Percentiles rank a stretch among this genome's conserved stretches.
Conservation (phyloP, 2,113 vertebrate species). For the Engystomops pustulosus region DNA sequence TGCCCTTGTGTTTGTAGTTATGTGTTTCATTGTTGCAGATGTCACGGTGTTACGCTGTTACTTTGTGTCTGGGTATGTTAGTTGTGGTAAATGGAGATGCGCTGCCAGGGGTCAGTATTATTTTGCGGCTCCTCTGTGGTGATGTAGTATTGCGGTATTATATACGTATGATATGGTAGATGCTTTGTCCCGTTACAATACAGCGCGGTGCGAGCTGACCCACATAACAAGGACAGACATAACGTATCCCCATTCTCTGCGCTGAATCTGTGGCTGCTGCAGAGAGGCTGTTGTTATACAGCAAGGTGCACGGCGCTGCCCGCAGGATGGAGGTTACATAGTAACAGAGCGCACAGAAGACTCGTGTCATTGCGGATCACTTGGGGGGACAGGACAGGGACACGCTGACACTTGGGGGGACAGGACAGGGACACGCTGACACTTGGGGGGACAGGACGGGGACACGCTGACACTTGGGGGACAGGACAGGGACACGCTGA, state of each 20-base stretch:
- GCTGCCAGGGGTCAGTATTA: not conserved
- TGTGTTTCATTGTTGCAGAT: not conserved
- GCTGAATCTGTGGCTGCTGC: conserved; percentile 64
- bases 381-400: too few relatives aligned
- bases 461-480: too few relatives aligned
- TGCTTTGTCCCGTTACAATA: not conserved
- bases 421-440: too few relatives aligned
- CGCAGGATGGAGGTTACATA: conserved; percentile 80
- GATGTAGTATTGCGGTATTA: not conserved
- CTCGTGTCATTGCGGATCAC: too few relatives aligned
- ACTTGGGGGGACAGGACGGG: too few relatives aligned
- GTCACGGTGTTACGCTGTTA: not conserved
- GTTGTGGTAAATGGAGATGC: not conserved
- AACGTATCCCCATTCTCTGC: not conserved
- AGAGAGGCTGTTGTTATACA: conserved; percentile 75
- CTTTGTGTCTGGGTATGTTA: not conserved
- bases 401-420: too few relatives aligned
- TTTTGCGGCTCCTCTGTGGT: not conserved
- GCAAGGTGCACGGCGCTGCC: conserved; percentile 78
- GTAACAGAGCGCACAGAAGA: conserved; percentile 79
- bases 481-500: too few relatives aligned
- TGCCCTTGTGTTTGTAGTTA: not conserved
- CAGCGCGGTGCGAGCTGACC: not conserved
- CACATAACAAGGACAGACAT: not conserved
- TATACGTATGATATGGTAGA: not conserved